Percentiles rank a stretch among this genome's conserved stretches.
phyloP scores from a whole-genome alignment of 2,888 invertebrate genomes.

The Acanthosepion esculentum region DNA sequence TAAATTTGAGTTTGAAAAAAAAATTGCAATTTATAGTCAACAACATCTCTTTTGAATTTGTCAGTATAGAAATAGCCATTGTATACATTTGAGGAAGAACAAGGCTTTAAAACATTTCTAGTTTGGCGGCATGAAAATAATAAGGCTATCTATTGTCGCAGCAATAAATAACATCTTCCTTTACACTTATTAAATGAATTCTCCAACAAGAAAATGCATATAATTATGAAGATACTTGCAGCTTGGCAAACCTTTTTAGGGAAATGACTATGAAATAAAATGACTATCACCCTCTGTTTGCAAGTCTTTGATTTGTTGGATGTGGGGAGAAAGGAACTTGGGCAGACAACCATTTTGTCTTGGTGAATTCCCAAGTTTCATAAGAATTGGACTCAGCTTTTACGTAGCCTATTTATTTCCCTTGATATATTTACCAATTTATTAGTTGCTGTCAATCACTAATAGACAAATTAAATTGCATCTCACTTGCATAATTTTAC shows the following conservation, averaged over 20 bases:
- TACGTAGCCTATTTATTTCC: not conserved
- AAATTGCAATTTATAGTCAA: no score
- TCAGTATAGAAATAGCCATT: no score
- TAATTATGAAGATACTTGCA: not conserved
- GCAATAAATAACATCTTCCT: not conserved
- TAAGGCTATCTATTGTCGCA: not conserved
- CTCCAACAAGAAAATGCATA: not conserved
- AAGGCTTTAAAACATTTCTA: no score
- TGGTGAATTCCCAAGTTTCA: not conserved
- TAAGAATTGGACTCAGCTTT: not conserved
- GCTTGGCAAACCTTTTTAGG: not conserved
- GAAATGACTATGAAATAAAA: not conserved
- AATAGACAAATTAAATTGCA: slow-evolving; percentile 8
- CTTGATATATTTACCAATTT: not conserved
- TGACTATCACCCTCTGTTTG: not conserved
- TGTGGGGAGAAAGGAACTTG: not conserved
- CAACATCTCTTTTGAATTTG: no score
- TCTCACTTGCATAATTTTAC: not conserved
- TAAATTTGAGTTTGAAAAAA: no score
- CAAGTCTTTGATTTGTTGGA: not conserved
- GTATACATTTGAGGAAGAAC: no score
- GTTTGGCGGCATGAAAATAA: not conserved
- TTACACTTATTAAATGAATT: not conserved
- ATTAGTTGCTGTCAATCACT: not conserved
- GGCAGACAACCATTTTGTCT: not conserved